Evolutionary conservation across 2,797 vertebrate species (phyloP).

Genomic region (Epinephelus malabaricus): DNA sequence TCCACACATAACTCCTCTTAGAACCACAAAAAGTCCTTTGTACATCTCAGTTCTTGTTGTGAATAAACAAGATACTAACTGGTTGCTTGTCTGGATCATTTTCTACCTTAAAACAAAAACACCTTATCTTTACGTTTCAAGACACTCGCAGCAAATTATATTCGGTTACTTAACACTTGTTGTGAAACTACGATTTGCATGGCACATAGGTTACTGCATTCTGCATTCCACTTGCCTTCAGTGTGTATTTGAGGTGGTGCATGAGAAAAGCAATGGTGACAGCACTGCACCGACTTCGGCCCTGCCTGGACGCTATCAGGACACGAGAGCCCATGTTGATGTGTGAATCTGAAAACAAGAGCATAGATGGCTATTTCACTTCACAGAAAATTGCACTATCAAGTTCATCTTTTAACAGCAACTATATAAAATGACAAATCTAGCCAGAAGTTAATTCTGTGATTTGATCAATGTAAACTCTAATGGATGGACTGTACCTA

Average conservation of each 20-base stretch:
- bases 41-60: too few relatives aligned
- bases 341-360: constrained; percentile 65
- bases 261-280: constrained; percentile 89
- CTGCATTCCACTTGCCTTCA: constrained; percentile 81
- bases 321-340: constrained; percentile 74
- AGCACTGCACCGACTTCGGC: constrained; percentile 87
- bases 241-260: constrained; percentile 80
- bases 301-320: constrained; percentile 87
- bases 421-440: too few relatives aligned
- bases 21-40: too few relatives aligned
- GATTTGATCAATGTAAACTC: too few relatives aligned
- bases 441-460: too few relatives aligned
- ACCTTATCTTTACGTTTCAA: not conserved
- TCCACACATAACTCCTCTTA: too few relatives aligned
- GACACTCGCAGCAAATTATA: not conserved
- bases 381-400: not conserved
- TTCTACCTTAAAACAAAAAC: not conserved
- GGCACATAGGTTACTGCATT: not conserved
- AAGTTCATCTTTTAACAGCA: too few relatives aligned
- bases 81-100: too few relatives aligned
- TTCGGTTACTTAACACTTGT: not conserved
- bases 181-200: not conserved
- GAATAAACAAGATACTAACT: too few relatives aligned
- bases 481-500: too few relatives aligned
- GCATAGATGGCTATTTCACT: too few relatives aligned